Evolutionary conservation across 2,888 invertebrate species (phyloP), one percentile per base, ranked within the genome.

Genomic region (Orthosia cruda): DNA sequence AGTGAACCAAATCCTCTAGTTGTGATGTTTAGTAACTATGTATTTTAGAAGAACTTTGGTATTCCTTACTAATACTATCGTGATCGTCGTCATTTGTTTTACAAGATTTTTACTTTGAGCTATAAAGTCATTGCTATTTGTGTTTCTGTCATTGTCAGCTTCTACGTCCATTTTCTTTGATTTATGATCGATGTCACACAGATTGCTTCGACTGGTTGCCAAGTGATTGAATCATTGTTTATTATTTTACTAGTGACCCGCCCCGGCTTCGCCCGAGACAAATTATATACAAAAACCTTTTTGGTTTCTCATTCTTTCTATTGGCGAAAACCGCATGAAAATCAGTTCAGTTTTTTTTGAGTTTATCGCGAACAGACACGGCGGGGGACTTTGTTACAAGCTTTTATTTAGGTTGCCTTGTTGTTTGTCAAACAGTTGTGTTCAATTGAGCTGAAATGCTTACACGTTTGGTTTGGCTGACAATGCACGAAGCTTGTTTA

Each of bases 171-270:
- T 80, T 80, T 81, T 62, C 65, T 70, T 58, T 54, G 69, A 81
- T 69, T 81, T 62, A 32, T 66, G 54, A 50, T 57, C 62, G 49
- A 54, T 66, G 65, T 66, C 76, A 58, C 76, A 69, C 52, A 49
- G 57, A 69, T 81, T 57, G n/a, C 52, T 65, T 20, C 15, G 63
- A 55, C 16, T 23, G 18, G 23, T 62, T 69, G 64, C 55, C 65
- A 81, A 81, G 47, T 75, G 58, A 80, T 80, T 81, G 32, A 65
- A 65, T 69, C 64, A 79, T 20, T 52, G 47, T 81, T 65, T 61
- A 52, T 68, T 62, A 16, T 55, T 61, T 47, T 23, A 40, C 40
- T 40, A 40, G 40, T 1, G 40, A 40, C 40, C 1, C 40, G 9
- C 40, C 40, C 9, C 9, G 9, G 40, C 40, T 40, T 40, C 1